phyloP scores from a whole-genome alignment of 2,113 vertebrate species.

The Emberiza fucata region DNA sequence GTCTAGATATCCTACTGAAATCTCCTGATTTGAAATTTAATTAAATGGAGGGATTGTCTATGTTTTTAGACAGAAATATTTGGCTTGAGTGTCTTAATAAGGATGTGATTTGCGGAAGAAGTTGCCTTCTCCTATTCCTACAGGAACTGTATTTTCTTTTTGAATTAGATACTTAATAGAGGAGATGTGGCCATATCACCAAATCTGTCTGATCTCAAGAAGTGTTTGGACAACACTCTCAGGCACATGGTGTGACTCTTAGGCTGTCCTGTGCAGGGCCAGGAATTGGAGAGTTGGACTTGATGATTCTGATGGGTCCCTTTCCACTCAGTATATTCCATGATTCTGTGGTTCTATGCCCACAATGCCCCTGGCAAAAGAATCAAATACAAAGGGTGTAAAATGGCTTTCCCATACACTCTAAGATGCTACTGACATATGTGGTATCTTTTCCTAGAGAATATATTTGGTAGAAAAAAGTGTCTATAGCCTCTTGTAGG shows the following conservation, averaged over 20 bases:
- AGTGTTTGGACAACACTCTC: not conserved
- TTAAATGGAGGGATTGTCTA: not conserved
- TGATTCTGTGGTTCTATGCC: not conserved
- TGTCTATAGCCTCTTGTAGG: not conserved
- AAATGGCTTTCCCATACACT: not conserved
- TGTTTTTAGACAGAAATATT: not conserved
- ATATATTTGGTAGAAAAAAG: not conserved
- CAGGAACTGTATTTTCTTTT: not conserved
- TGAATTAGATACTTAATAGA: not conserved
- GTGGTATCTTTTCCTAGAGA: not conserved
- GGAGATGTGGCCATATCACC: not conserved
- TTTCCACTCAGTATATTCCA: not conserved
- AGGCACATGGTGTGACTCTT: too few species aligned
- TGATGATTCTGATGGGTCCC: not conserved
- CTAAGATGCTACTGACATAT: not conserved
- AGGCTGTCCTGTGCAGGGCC: not conserved
- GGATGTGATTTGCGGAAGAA: constrained; percentile 25
- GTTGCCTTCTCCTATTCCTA: not conserved
- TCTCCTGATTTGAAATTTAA: constrained; percentile 25
- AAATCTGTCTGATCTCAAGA: not conserved
- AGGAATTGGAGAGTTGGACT: not conserved
- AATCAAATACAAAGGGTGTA: not conserved
- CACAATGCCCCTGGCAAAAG: not conserved
- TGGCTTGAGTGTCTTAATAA: not conserved
- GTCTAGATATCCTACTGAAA: constrained; percentile 18